These are phyloP conservation scores for Numenius arquata DNA, from an alignment of 2,113 vertebrate species.

Conservation along the genomic window DNA sequence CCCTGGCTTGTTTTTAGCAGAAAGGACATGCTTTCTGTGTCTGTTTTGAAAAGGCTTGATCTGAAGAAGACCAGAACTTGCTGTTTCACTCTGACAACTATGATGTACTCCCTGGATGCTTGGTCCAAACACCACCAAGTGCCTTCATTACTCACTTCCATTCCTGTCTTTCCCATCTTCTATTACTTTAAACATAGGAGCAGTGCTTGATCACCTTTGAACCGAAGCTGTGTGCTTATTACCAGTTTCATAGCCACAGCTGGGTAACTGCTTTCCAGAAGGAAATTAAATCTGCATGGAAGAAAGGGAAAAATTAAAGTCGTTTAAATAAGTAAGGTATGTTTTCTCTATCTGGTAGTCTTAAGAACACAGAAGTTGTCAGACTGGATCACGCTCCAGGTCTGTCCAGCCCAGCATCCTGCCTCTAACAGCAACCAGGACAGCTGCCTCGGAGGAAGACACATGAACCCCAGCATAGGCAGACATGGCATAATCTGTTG, in stretches of 20 bases:
- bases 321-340: not conserved
- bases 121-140: not conserved
- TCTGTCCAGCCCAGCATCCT: not conserved
- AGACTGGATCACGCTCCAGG: not conserved
- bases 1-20: not conserved
- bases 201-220: constrained; percentile 34
- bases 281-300: constrained; percentile 56
- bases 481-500: constrained; percentile 54
- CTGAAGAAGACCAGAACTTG: constrained; percentile 37
- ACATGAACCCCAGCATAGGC: not conserved
- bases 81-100: not conserved
- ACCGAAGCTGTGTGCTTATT: constrained; percentile 34
- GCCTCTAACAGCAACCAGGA: not conserved
- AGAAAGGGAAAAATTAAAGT: constrained; percentile 11
- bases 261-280: constrained; percentile 43
- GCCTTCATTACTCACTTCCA: not conserved
- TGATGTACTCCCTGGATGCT: not conserved
- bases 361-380: not conserved
- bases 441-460: not conserved
- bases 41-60: not conserved
- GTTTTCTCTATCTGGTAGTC: constrained; percentile 24
- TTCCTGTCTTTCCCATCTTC: constrained; percentile 16
- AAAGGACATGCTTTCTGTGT: not conserved
- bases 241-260: constrained; percentile 32
- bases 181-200: not conserved